Evolutionary conservation across 2,888 invertebrate species (phyloP), one percentile per base, ranked within the genome.

Genomic region (Hybos culiciformis): DNA sequence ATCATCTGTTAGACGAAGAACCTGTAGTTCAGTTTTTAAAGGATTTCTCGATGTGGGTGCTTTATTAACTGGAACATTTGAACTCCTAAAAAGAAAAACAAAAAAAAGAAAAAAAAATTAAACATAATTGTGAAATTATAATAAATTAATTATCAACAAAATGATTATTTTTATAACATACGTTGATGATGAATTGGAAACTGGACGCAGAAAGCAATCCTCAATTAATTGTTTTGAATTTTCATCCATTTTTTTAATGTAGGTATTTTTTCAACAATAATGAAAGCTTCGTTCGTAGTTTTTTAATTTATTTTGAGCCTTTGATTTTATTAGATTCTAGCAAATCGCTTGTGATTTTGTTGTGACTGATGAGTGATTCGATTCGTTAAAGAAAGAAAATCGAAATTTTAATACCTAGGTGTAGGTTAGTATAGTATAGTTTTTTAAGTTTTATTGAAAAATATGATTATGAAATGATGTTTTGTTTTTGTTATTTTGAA

Each of bases 1-100:
- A 52, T 79, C 76, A 21, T 80, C 72, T 39, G 71, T 74, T 18
- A 86, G 63, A 6, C 77, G 71, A 37, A 86, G 63, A 6, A 79
- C 78, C 56, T 84, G 83, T 66, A 86, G 68, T 66, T 85, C 83
- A 47, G 83, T 80, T 61, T 80, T 83, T 2, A 80, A 71, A 6
- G 69, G 62, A 23, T 70, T 68, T 5, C 73, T 68, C 48, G 70
- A 67, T 33, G 57, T 51, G 41, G 69, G 63, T 2, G 68, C 66
- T n/a, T n/a, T n/a, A n/a, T n/a, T n/a, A 33, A 68, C 69, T 42
- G 68, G 47, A 21, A 55, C 51, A 49, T 62, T 66, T 19, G 63
- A 65, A 41, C 17, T 29, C 4, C 5, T n/a, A 8, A 29, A 29
- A 29, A 26, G 7, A 5, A n/a, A n/a, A n/a, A n/a, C n/a, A n/a